Evolutionary conservation across 1,140 invertebrate species (phyloP), one percentile per base, ranked within the genome.

Genomic region (Drosophila melanogaster): DNA sequence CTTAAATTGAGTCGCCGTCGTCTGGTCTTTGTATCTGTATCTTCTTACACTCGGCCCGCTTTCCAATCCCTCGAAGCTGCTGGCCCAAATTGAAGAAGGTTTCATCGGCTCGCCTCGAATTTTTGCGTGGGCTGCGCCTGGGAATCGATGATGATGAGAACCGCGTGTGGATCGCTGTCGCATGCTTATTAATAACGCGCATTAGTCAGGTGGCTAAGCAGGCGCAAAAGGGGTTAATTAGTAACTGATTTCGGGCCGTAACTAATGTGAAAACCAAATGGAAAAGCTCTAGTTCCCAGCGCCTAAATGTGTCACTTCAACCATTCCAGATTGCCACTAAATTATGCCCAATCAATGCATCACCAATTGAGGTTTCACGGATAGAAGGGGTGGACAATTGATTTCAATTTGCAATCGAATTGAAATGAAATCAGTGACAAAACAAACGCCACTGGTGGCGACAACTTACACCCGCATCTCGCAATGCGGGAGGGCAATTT

Each of bases 381-480:
- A 12, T 11, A 8, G 19, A 81, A 61, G 65, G 65, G 83, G 79
- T 57, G 70, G 62, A 77, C 85, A 87, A 87, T 87, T 87, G 84
- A 87, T 87, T 87, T 87, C 79, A 87, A 87, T 87, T 87, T 87
- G 84, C 84, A 89, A 89, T 89, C 84, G 67, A 89, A 89, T 85
- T 66, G 80, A 89, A 90, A 89, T 90, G 84, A 89, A 89, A 89
- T 90, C 85, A 90, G 72, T 85, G 80, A 90, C 84, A 85, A 90
- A 89, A 89, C 79, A 87, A 89, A 85, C 78, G 69, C 59, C 53
- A 40, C 70, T 60, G 66, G 51, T 57, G 60, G 50, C 74, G 47
- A 73, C 75, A 79, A 69, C 76, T 75, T 87, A 87, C 83, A 87
- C 83, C 83, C 84, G 84, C 84, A 90, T 84, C 66, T 60, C 47